Evolutionary conservation across 2,797 vertebrate genomes (phyloP), one percentile per base, ranked within the genome.

Genomic region (Acestrorhynchus altus): DNA sequence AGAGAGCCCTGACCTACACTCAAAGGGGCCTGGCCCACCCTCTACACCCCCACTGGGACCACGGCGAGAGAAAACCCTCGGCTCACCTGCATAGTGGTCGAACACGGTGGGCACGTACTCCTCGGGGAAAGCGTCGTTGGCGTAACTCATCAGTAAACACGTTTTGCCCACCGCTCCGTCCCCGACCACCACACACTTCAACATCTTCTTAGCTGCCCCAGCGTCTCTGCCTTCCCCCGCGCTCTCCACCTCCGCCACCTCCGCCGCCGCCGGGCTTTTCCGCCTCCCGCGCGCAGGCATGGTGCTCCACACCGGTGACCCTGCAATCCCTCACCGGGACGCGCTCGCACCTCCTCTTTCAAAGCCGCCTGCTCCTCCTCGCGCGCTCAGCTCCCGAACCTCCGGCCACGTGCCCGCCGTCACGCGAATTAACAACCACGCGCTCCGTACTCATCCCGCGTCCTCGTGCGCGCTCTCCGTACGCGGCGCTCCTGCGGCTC

Each of bases 111-210:
- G 96, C 4, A 96, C 94, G 85, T 96, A 96, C 91, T 97, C 95
- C 92, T 96, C 96, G 0, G 95, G 96, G 85, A 97, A 97, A 85
- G 95, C 95, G 92, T 97, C 95, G 69, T 96, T 96, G 88, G 96
- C 95, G 83, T 96, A 96, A 92, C 96, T 97, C 96, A 96, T 96
- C 76, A 96, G 91, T 22, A 95, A 93, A 88, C 95, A 95, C 88
- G 95, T 96, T 90, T 96, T 96, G 4, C 96, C 95, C 89, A 96
- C 96, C 54, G 96, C 96, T 80, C 96, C 96, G 90, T 96, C 95
- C 86, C 96, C 96, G 39, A 96, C 95, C 90, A 96, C 96, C 91
- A 96, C 97, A 84, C 96, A 96, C 90, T 97, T 97, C 81, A 97
- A 91, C 96, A 98, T 97, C 91, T 92, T 95, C 86, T 91, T 95